A percentile compares a stretch with the other conserved stretches of the same genome.
Evolutionary conservation across 2,888 invertebrate species (phyloP).

Genomic region (Cheiracanthium punctorium): DNA sequence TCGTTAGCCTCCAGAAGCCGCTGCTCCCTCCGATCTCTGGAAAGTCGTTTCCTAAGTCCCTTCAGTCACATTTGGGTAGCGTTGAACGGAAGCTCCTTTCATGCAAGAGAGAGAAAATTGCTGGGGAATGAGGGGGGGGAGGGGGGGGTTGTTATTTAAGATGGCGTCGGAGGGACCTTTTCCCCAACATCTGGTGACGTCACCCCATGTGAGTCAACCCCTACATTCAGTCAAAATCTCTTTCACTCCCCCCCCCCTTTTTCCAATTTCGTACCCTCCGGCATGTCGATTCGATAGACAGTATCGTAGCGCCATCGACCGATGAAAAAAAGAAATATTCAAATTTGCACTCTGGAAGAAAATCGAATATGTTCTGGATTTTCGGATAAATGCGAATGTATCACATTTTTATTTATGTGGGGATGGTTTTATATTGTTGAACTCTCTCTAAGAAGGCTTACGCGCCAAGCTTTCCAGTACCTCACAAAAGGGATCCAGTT

Average conservation of each 20-base stretch:
- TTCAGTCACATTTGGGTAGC: neutral
- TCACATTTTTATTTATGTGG: too few relatives aligned
- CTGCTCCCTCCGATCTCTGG: neutral
- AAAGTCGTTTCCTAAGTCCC: neutral
- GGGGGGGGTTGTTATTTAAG: conserved; percentile 29
- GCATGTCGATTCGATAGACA: conserved; percentile 32
- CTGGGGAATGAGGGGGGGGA: neutral
- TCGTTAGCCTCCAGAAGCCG: neutral
- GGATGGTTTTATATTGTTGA: too few relatives aligned
- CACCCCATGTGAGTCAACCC: conserved; percentile 52
- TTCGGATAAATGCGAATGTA: too few relatives aligned
- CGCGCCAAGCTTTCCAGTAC: too few relatives aligned
- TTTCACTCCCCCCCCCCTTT: conserved; percentile 10
- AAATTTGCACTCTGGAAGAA: too few relatives aligned
- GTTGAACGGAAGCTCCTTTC: neutral
- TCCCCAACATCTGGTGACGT: conserved; percentile 49
- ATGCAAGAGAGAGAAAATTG: conserved; percentile 8
- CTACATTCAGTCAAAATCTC: conserved; percentile 13
- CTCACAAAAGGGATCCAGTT: too few relatives aligned
- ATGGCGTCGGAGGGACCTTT: conserved; percentile 43
- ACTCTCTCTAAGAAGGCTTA: too few relatives aligned
- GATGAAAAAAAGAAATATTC: conserved; percentile 54
- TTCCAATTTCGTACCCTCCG: conserved; percentile 27
- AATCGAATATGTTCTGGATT: too few relatives aligned
- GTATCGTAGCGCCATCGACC: conserved; percentile 66